phyloP scores from a whole-genome alignment of 2,888 invertebrate genomes.

The Metalampra italica region DNA sequence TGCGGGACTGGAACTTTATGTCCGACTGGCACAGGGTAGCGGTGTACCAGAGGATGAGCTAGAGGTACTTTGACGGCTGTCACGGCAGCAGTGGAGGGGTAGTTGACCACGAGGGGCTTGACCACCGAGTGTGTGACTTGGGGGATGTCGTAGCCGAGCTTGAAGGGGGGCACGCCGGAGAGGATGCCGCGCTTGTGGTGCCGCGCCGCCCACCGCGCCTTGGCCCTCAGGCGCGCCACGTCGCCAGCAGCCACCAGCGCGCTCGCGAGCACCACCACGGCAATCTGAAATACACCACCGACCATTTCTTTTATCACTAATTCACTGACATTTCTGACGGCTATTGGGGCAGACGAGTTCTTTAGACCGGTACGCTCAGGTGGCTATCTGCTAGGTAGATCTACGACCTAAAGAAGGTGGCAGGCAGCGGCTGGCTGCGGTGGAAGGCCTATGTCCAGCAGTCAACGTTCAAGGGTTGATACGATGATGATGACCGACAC shows the following conservation, averaged over 20 bases:
- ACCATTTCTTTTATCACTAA: slow-evolving; percentile 28
- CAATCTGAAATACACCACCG: slow-evolving; percentile 60
- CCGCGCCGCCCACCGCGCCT: slow-evolving; percentile 48
- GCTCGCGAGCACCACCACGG: slow-evolving; percentile 50
- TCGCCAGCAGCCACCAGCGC: slow-evolving; percentile 44
- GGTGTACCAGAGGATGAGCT: slow-evolving; percentile 41
- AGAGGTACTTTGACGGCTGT: slow-evolving; percentile 67
- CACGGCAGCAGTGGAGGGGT: slow-evolving; percentile 66
- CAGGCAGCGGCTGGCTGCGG: too few relatives aligned
- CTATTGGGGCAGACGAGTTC: too few relatives aligned
- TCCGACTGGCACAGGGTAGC: slow-evolving; percentile 53
- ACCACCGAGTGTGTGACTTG: slow-evolving; percentile 66
- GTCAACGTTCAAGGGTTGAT: too few relatives aligned
- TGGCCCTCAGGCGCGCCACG: slow-evolving; percentile 50
- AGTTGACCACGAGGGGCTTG: slow-evolving; percentile 67
- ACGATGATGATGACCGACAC: too few relatives aligned
- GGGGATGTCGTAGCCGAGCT: slow-evolving; percentile 69
- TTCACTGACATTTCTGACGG: not conserved
- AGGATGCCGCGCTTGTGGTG: slow-evolving; percentile 66
- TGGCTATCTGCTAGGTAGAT: too few relatives aligned
- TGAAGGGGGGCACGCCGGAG: slow-evolving; percentile 63
- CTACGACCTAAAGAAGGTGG: too few relatives aligned
- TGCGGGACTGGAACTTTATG: slow-evolving; percentile 56
- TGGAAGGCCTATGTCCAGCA: too few relatives aligned
- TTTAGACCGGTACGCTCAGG: too few relatives aligned